Percentiles rank a stretch among this genome's conserved stretches.
Conservation (phyloP, 2,797 vertebrate species). For the Lithobates pipiens region DNA sequence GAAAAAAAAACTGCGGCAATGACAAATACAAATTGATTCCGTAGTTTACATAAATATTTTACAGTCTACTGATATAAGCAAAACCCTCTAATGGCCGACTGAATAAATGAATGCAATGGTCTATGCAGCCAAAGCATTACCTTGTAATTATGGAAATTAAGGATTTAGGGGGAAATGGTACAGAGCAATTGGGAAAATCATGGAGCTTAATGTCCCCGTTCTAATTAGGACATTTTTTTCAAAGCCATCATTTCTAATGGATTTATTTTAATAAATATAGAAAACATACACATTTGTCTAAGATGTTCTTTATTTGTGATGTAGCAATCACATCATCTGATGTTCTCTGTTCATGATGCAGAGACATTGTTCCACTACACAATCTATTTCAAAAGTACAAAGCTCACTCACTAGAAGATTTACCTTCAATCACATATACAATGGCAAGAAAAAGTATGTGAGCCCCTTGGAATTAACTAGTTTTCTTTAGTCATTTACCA, state of each 20-base stretch:
- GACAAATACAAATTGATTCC: slow-evolving; percentile 60
- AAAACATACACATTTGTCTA: slow-evolving; percentile 37
- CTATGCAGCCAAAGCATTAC: slow-evolving; percentile 67
- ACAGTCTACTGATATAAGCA: slow-evolving; percentile 38
- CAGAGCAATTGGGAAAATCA: slow-evolving; percentile 65
- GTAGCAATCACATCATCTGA: no score
- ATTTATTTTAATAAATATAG: slow-evolving; percentile 57
- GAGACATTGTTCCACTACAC: no score
- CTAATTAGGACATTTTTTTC: slow-evolving; percentile 67
- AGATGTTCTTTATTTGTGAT: not conserved
- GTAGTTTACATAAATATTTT: slow-evolving; percentile 64
- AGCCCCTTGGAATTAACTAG: no score
- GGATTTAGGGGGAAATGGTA: slow-evolving; percentile 62
- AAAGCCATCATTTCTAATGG: slow-evolving; percentile 39
- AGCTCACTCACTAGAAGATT: no score
- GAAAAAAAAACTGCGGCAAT: not conserved
- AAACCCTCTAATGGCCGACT: slow-evolving; percentile 65
- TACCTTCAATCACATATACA: no score
- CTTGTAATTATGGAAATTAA: slow-evolving; percentile 72
- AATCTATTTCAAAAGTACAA: no score
- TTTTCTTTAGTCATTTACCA: no score
- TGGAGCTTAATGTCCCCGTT: slow-evolving; percentile 66
- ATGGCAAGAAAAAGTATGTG: no score
- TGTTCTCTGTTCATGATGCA: no score
- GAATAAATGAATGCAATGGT: slow-evolving; percentile 74